These are phyloP conservation scores for Leptinotarsa lineolata DNA, from an alignment of 1,140 invertebrate species.

Conservation along the genomic window DNA sequence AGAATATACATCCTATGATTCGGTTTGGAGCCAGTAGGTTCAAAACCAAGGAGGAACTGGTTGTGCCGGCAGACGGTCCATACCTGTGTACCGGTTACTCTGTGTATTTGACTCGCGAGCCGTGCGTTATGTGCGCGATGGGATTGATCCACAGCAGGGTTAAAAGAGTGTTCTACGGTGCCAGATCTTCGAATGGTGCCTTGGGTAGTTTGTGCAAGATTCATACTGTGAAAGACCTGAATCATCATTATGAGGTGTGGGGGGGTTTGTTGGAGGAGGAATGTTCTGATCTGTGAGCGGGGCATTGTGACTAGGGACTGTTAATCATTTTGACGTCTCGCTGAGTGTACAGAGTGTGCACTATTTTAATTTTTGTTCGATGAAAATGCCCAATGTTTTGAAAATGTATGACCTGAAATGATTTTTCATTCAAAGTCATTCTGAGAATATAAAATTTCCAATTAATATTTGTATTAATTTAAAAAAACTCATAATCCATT, in stretches of 20 bases:
- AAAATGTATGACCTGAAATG: no score
- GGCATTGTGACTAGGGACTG: no score
- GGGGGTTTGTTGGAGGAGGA: slow-evolving; percentile 39
- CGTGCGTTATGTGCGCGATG: slow-evolving; percentile 94
- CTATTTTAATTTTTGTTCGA: no score
- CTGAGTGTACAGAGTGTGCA: no score
- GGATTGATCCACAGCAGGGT: slow-evolving; percentile 87
- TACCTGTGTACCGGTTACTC: slow-evolving; percentile 92
- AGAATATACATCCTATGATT: slow-evolving; percentile 40
- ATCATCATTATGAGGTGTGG: slow-evolving; percentile 89
- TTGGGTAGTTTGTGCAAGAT: slow-evolving; percentile 73
- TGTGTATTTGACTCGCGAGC: slow-evolving; percentile 81
- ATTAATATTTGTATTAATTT: no score
- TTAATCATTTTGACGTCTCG: no score
- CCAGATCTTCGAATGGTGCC: slow-evolving; percentile 66
- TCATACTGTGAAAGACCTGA: slow-evolving; percentile 78
- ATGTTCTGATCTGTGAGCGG: slow-evolving; percentile 1
- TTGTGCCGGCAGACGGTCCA: slow-evolving; percentile 58
- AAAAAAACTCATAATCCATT: no score
- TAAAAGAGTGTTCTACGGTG: slow-evolving; percentile 79
- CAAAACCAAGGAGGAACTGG: slow-evolving; percentile 52
- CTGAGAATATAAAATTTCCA: no score
- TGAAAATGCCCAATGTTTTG: no score
- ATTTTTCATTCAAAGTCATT: no score
- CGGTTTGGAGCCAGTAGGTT: slow-evolving; percentile 51